Base-by-base conservation (phyloP, 2,797 vertebrate genomes). In the Peromyscus aztecus region DNA sequence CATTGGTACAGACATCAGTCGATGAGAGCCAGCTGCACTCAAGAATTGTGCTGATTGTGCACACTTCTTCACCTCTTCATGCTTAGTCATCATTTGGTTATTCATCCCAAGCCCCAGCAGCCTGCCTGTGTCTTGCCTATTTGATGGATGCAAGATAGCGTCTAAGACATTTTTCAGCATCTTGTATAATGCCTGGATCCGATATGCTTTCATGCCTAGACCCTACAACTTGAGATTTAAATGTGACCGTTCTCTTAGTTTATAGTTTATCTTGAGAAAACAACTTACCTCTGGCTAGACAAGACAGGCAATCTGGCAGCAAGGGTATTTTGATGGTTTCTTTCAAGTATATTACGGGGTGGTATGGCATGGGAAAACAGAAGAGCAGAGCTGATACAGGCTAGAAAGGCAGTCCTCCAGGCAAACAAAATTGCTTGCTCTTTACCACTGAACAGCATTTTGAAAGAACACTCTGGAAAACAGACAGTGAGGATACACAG, bases 221-320 rank as follows among this genome's bases (percentile, higher is more conserved):
- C 8, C 46, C 61, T 37, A 95, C 71, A 84, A 76, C n/a, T 43
- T 93, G 73, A 96, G 43, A 94, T 91, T 95, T 95, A 94, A 97
- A 96, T 84, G 69, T 94, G 76, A 91, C 95, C 85, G 27, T 65
- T 59, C 59, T 91, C 78, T 94, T 94, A 97, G 82, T 43, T 86
- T 96, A 97, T 80, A 94, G 40, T 96, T 96, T 96, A 89, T 95
- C 71, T 97, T 91, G 77, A 94, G 71, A 96, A 97, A 97, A 37
- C 23, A 75, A 82, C 55, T 43, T 95, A 93, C 27, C 34, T 97
- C 71, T 97, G 84, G 84, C 89, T 91, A 94, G 59, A 91, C 71
- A 96, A 94, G 92, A 76, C 90, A 96, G 65, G 29, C 52, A 97
- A 43, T 71, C 34, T 94, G 65, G 59, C 96, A 94, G 19, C 57